Percentiles rank a stretch among this genome's conserved stretches.
These are phyloP conservation scores for Philypnodon macrostomus DNA, from an alignment of 2,797 vertebrate species.

Conservation along the genomic window DNA sequence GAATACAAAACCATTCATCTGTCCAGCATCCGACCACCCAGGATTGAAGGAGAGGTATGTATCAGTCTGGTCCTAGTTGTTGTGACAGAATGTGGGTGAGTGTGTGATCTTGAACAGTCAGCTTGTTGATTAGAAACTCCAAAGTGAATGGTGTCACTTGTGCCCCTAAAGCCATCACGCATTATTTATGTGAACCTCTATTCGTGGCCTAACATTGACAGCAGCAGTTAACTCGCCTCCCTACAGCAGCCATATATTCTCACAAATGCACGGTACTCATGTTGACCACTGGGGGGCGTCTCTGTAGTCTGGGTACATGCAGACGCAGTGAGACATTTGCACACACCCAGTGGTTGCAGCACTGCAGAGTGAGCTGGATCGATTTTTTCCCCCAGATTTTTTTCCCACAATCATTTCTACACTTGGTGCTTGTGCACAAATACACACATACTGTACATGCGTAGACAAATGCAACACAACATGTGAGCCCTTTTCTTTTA, in stretches of 20 bases:
- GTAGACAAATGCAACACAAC: slow-evolving; percentile 8
- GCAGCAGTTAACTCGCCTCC: slow-evolving; percentile 10
- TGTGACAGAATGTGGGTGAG: slow-evolving; percentile 17
- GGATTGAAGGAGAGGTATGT: slow-evolving; percentile 88
- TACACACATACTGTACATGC: slow-evolving; percentile 14
- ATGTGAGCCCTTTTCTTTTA: slow-evolving; percentile 11
- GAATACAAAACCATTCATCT: slow-evolving; percentile 95
- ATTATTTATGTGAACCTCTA: slow-evolving; percentile 9
- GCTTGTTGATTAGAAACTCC: slow-evolving; percentile 25
- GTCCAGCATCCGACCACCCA: slow-evolving; percentile 93
- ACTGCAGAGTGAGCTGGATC: slow-evolving; percentile 67
- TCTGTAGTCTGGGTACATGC: slow-evolving; percentile 49
- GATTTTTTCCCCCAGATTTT: slow-evolving; percentile 21
- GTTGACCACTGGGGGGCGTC: slow-evolving; percentile 67
- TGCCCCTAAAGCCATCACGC: slow-evolving; percentile 6
- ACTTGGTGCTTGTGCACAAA: slow-evolving; percentile 19
- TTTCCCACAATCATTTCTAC: slow-evolving; percentile 24
- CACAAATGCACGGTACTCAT: slow-evolving; percentile 11
- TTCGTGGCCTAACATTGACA: neutral
- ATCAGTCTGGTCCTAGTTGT: slow-evolving; percentile 3
- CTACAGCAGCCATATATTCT: slow-evolving; percentile 16
- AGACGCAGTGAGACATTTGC: slow-evolving; percentile 46
- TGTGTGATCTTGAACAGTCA: slow-evolving; percentile 12
- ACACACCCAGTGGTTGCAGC: slow-evolving; percentile 71
- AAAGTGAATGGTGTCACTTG: slow-evolving; percentile 8